These are phyloP conservation scores for Mycogona germanica DNA, from an alignment of 2,888 invertebrate species.

Conservation along the genomic window DNA sequence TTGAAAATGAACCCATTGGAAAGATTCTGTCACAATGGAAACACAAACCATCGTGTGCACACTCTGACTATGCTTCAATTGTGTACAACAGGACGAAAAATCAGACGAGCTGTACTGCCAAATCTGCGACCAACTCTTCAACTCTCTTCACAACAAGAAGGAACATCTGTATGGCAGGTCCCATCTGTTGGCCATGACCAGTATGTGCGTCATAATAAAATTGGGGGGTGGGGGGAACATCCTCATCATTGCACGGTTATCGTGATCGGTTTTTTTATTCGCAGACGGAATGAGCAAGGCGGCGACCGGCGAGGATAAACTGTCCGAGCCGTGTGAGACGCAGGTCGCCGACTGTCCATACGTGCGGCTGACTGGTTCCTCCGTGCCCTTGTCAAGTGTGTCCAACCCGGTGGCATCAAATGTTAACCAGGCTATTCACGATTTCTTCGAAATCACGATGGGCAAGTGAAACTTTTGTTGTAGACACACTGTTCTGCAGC, in stretches of 20 bases:
- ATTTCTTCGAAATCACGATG: background rate
- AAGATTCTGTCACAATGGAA: too few relatives aligned
- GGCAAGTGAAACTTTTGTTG: too few relatives aligned
- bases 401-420: background rate
- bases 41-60: too few relatives aligned
- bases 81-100: conserved; percentile 45
- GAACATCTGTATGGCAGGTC: conserved; percentile 46
- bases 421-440: background rate
- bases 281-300: background rate
- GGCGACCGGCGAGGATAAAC: background rate
- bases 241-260: too few relatives aligned
- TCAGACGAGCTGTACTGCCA: conserved; percentile 45
- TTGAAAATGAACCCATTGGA: too few relatives aligned
- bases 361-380: background rate
- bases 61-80: too few relatives aligned
- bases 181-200: conserved; percentile 38
- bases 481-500: too few relatives aligned
- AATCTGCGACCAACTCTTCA: conserved; percentile 46
- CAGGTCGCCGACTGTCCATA: background rate
- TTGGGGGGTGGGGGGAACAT: too few relatives aligned
- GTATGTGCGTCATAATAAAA: conserved; percentile 29
- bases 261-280: too few relatives aligned
- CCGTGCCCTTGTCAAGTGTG: too few relatives aligned
- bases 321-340: background rate
- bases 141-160: conserved; percentile 44